Conservation (phyloP, 1,140 invertebrate species). For the Sarcophaga peregrina region DNA sequence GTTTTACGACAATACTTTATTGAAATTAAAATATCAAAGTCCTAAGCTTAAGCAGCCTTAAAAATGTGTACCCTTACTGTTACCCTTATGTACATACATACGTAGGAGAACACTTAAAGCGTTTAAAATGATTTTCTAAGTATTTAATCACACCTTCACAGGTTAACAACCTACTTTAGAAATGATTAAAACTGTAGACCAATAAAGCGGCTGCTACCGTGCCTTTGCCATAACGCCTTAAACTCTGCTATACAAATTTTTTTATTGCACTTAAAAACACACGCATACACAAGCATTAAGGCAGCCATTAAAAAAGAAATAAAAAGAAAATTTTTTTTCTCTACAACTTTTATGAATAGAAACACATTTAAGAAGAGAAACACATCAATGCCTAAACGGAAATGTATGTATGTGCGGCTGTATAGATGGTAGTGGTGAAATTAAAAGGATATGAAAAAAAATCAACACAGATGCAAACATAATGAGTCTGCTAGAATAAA, state of each 20-base stretch:
- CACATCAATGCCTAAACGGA: not conserved
- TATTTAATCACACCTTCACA: slow-evolving; percentile 40
- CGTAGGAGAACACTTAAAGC: slow-evolving; percentile 6
- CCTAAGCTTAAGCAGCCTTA: too few species aligned
- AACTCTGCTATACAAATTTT: too few species aligned
- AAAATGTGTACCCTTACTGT: too few species aligned
- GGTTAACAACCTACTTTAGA: slow-evolving; percentile 36
- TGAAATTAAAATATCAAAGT: too few species aligned
- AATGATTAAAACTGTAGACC: slow-evolving; percentile 7
- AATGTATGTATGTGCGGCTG: not conserved
- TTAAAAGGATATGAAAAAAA: too few species aligned
- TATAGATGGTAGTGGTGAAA: not conserved
- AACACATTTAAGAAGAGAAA: not conserved
- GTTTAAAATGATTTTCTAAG: slow-evolving; percentile 33
- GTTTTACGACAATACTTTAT: too few species aligned
- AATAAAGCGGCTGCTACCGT: not conserved
- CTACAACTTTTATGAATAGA: not conserved
- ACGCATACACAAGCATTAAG: too few species aligned
- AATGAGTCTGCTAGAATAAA: not conserved
- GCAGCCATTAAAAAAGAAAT: not conserved
- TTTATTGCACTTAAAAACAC: too few species aligned
- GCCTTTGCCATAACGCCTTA: too few species aligned
- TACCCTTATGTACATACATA: not conserved
- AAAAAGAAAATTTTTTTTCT: not conserved
- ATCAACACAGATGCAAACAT: not conserved